A percentile compares a stretch with the other conserved stretches of the same genome.
Conservation (phyloP, 2,888 invertebrate genomes). For the Laspeyria flexula region DNA sequence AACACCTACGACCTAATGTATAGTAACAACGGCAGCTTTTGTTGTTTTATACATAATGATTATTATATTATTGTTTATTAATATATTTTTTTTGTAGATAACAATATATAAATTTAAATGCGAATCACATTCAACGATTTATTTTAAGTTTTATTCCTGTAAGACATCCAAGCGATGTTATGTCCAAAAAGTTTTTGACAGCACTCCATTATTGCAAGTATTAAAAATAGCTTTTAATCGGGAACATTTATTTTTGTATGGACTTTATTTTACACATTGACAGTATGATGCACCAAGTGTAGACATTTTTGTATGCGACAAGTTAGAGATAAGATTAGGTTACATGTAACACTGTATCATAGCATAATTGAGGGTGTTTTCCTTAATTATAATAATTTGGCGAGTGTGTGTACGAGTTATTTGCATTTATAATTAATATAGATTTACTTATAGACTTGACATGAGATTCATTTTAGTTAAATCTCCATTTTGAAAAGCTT, state of each 20-base stretch:
- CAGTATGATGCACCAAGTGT: conserved; percentile 68
- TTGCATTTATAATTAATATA: conserved; percentile 35
- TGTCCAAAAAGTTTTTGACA: conserved; percentile 37
- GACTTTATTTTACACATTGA: conserved; percentile 57
- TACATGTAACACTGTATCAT: conserved; percentile 46
- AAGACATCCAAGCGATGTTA: conserved; percentile 2
- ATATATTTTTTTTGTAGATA: conserved; percentile 52
- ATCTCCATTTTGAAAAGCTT: background rate
- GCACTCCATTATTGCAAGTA: conserved; percentile 65
- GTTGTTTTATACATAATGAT: conserved; percentile 52
- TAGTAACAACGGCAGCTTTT: conserved; percentile 62
- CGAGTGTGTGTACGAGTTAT: conserved; percentile 37
- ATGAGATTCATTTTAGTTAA: conserved; percentile 13
- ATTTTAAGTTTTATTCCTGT: conserved; percentile 28
- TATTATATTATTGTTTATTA: conserved; percentile 37
- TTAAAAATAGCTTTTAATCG: conserved; percentile 60
- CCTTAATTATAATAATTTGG: conserved; percentile 30
- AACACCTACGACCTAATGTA: conserved; percentile 2
- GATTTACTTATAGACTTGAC: conserved; percentile 12
- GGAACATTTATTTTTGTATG: conserved; percentile 77
- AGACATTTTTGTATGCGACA: conserved; percentile 63
- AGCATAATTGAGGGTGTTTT: conserved; percentile 57
- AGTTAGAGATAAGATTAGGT: conserved; percentile 58
- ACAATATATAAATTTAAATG: conserved; percentile 57
- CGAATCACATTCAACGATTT: conserved; percentile 56